phyloP scores from a whole-genome alignment of 2,113 vertebrate species.

The Etheostoma cragini region DNA sequence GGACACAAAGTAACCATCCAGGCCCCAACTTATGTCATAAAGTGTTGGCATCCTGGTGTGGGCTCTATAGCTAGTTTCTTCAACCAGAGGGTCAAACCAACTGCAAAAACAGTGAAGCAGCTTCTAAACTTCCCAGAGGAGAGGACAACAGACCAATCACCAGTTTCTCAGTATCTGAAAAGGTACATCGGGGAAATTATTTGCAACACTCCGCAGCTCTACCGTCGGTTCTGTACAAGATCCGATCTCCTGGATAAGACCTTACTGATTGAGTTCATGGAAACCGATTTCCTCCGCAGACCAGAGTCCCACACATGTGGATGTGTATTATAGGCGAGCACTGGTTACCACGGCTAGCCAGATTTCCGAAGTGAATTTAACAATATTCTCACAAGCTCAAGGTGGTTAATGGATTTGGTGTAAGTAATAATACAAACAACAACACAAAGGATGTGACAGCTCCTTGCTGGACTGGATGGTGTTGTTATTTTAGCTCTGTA shows the following conservation, averaged over 20 bases:
- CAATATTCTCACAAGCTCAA: slow-evolving; percentile 13
- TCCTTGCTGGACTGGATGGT: no score
- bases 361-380: slow-evolving; percentile 2
- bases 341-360: slow-evolving; percentile 6
- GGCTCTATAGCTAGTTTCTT: no score
- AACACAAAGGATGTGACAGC: no score
- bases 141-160: no score
- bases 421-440: background rate
- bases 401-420: slow-evolving; percentile 14
- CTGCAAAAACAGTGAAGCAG: no score
- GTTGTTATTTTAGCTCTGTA: no score
- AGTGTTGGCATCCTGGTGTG: no score
- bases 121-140: no score
- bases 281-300: slow-evolving; percentile 23
- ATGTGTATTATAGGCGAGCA: slow-evolving; percentile 12
- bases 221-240: background rate
- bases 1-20: no score
- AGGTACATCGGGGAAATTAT: slow-evolving; percentile 1
- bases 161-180: slow-evolving; percentile 4
- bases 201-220: background rate
- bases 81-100: no score
- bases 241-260: background rate
- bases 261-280: slow-evolving; percentile 3
- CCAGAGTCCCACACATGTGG: slow-evolving; percentile 10
- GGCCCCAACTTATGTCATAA: no score